A percentile compares a stretch with the other conserved stretches of the same genome.
These are phyloP conservation scores for Leptodactylus fallax DNA, from an alignment of 2,797 vertebrate genomes.

Conservation along the genomic window DNA sequence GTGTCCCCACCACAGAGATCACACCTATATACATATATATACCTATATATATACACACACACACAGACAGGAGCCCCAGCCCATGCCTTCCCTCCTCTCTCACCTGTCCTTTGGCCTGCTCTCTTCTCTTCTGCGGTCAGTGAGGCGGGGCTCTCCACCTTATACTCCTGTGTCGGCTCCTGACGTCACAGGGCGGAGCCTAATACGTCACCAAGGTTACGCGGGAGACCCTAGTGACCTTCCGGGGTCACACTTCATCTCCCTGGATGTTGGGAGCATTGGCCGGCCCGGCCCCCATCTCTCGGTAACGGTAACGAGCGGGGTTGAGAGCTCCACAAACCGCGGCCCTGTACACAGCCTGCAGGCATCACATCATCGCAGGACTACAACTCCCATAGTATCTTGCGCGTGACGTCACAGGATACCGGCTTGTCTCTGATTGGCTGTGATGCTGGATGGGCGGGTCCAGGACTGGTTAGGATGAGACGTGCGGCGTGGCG, in stretches of 20 bases:
- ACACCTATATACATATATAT: too few relatives aligned
- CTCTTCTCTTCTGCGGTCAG: too few relatives aligned
- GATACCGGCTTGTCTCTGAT: neutral
- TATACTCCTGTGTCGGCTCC: neutral
- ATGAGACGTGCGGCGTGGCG: too few relatives aligned
- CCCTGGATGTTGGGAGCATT: neutral
- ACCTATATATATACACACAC: too few relatives aligned
- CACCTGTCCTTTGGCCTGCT: neutral
- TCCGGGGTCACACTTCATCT: neutral
- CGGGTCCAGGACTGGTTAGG: neutral
- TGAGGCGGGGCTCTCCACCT: too few relatives aligned
- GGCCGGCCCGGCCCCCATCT: neutral
- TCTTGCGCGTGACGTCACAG: neutral
- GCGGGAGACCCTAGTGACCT: neutral
- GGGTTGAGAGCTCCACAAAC: neutral
- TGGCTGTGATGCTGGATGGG: neutral
- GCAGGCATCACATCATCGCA: too few relatives aligned
- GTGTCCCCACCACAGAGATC: too few relatives aligned
- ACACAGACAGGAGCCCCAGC: too few relatives aligned
- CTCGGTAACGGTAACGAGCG: too few relatives aligned
- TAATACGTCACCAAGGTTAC: neutral
- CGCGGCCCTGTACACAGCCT: neutral
- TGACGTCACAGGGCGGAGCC: conserved; percentile 18
- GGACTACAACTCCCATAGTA: neutral
- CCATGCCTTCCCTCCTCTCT: neutral